Percentiles rank a stretch among this genome's conserved stretches.
phyloP scores from a whole-genome alignment of 2,888 invertebrate genomes.

The Lydus trimaculatus region DNA sequence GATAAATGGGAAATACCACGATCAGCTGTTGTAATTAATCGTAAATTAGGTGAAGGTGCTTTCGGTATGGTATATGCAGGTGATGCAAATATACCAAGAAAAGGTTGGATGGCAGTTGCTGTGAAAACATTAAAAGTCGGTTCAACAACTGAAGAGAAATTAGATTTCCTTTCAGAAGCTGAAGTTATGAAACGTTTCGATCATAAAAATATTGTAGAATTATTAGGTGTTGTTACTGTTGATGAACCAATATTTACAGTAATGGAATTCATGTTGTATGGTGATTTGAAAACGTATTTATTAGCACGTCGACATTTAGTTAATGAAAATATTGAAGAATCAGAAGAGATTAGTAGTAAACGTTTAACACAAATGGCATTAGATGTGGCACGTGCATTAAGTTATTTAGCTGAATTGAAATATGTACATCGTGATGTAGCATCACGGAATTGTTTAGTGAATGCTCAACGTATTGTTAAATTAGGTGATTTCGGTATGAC shows the following conservation, averaged over 20 bases:
- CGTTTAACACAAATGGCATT: constrained; percentile 86
- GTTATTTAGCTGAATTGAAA: constrained; percentile 83
- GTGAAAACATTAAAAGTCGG: constrained; percentile 89
- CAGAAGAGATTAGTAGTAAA: constrained; percentile 80
- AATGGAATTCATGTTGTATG: constrained; percentile 95
- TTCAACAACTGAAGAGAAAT: constrained; percentile 82
- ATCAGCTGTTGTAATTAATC: constrained; percentile 84
- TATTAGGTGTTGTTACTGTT: constrained; percentile 86
- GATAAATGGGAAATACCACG: constrained; percentile 91
- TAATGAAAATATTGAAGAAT: constrained; percentile 68
- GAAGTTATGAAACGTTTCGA: constrained; percentile 94
- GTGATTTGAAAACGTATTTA: constrained; percentile 89
- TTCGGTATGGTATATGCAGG: constrained; percentile 94
- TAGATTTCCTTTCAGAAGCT: constrained; percentile 91
- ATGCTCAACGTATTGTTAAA: constrained; percentile 74
- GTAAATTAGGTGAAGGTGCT: constrained; percentile 87
- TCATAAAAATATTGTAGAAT: constrained; percentile 85
- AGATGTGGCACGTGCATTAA: constrained; percentile 84
- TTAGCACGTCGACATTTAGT: constrained; percentile 85
- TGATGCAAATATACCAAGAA: constrained; percentile 75
- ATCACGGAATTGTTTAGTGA: constrained; percentile 74
- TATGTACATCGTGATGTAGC: constrained; percentile 91
- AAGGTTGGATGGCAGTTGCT: constrained; percentile 84
- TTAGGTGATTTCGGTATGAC: constrained; percentile 96
- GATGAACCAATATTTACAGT: constrained; percentile 88